Evolutionary conservation across 1,140 invertebrate species (phyloP), one percentile per base, ranked within the genome.

Genomic region (Matsumurasca onukii): DNA sequence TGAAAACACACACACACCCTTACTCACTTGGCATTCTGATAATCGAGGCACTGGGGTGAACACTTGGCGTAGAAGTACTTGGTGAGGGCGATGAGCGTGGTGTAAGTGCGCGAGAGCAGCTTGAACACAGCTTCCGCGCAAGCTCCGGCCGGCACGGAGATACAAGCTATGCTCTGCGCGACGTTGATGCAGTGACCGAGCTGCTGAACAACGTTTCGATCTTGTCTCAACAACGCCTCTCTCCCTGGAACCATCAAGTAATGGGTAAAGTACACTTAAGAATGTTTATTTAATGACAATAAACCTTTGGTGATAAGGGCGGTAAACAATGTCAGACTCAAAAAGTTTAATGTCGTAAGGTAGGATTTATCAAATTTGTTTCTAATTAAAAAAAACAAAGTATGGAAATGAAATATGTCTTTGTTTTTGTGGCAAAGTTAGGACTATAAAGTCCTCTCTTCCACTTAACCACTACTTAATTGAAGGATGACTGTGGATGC

Each of bases 61-160:
- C 69, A 70, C 27, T 69, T 59, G 24, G 66, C 27, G 22, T 45
- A 45, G 39, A 75, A 75, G 63, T 72, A 71, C 45, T 75, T 75
- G 17, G 73, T 73, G 27, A 75, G 52, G 27, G 62, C 31, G 25
- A 65, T 72, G 3, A 75, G 48, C 24, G 67, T 66, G 1, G 55
- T 66, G 48, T 70, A 75, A 15, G 31, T 52, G 55, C 65, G 70
- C 13, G 66, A 57, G n/a, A 73, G 64, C 17, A 71, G 45, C 66
- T 68, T 70, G 27, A 70, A 70, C 1, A 73, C 45, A 22, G 66
- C 34, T 69, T 75, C 73, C 3, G 69, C 67, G 61, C 69, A 70
- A 2, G 70, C 62, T 5, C 67, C 70, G 13, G 66, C 20, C 31
- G 69, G 63, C 1, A 68, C 51, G 1, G 66, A 64, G 1, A 70